Evolutionary conservation across 1,140 invertebrate genomes (phyloP), one percentile per base, ranked within the genome.

Genomic region (Pinna nobilis): DNA sequence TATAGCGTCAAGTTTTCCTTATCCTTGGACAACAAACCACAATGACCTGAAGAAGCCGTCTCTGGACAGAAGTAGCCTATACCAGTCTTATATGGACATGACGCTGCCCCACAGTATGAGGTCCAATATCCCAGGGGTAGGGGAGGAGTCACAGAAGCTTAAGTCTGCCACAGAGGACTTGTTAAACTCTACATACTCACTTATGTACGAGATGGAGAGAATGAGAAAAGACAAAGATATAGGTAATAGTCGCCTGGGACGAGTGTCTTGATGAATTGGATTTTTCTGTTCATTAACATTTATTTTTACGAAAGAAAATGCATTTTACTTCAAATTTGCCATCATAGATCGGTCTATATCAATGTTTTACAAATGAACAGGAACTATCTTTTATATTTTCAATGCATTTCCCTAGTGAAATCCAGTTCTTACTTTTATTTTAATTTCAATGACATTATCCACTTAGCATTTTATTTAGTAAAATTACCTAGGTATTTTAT

Each of bases 181-280:
- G 13, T 63, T 83, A 1, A 78, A 83, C 33, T 81, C 81, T 3
- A 79, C 81, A 2, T 81, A 83, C 32, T 75, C 72, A 1, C 65
- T 79, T 13, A 83, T 83, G 79, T 83, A 81, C 60, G 81, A 83
- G 64, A 77, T 83, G 69, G 72, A 83, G 35, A 74, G 78, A 67
- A 70, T 83, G 3, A 81, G 78, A 69, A 63, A 76, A 41, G 66
- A 79, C 39, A 44, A 71, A 41, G 55, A 69, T 15, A 63, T 63
- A 20, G 55, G 55, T 13, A 33, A 35, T 30, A 35, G 37, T 20
- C 13, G 9, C 20, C 20, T 51, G 18, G n/a, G 23, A 23, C 23
- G 5, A 23, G 30, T 28, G 25, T 25, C 18, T 53, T 53, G 15
- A 53, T 53, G n/a, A 20, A 28, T 53, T 23, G 25, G 23, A n/a